phyloP scores from a whole-genome alignment of 92 coral and sea anemone genomes.

The Montipora capitata region DNA sequence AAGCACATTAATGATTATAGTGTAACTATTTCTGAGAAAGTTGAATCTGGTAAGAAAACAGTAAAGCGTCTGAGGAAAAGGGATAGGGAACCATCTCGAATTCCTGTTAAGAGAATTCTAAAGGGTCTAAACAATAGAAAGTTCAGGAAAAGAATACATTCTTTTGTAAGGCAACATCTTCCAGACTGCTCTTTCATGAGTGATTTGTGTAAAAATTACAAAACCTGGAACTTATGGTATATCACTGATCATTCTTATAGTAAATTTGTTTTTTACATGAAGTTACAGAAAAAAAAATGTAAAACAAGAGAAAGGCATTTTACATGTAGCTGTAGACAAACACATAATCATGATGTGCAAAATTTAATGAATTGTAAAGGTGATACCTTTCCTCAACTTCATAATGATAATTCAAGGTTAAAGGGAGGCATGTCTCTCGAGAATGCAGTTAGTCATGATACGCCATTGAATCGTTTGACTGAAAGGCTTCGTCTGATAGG shows the following conservation, averaged over 20 bases:
- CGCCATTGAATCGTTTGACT: constrained; percentile 51
- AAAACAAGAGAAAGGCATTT: constrained; percentile 12
- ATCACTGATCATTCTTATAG: constrained; percentile 36
- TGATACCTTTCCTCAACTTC: constrained; percentile 15
- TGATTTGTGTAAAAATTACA: constrained; percentile 60
- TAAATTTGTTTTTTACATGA: constrained; percentile 57
- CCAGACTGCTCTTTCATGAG: constrained; percentile 54
- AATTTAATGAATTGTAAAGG: constrained; percentile 12
- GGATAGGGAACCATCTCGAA: constrained; percentile 26
- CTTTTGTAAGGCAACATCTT: constrained; percentile 46
- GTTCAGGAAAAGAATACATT: constrained; percentile 6
- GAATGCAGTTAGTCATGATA: constrained; percentile 28
- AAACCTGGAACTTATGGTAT: constrained; percentile 22
- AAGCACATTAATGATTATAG: too few species aligned
- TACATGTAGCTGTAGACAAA: constrained; percentile 29
- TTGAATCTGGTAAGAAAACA: too few species aligned
- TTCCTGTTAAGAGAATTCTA: constrained; percentile 60
- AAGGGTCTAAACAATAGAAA: constrained; percentile 23
- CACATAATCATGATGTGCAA: background rate
- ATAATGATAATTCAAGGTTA: constrained; percentile 42
- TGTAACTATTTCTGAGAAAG: too few species aligned
- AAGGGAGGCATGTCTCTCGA: constrained; percentile 61
- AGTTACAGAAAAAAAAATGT: constrained; percentile 25
- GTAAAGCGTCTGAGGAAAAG: too few species aligned
- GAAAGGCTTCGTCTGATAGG: constrained; percentile 66